These are phyloP conservation scores for Acrobasis suavella DNA, from an alignment of 2,888 invertebrate species.

Conservation along the genomic window DNA sequence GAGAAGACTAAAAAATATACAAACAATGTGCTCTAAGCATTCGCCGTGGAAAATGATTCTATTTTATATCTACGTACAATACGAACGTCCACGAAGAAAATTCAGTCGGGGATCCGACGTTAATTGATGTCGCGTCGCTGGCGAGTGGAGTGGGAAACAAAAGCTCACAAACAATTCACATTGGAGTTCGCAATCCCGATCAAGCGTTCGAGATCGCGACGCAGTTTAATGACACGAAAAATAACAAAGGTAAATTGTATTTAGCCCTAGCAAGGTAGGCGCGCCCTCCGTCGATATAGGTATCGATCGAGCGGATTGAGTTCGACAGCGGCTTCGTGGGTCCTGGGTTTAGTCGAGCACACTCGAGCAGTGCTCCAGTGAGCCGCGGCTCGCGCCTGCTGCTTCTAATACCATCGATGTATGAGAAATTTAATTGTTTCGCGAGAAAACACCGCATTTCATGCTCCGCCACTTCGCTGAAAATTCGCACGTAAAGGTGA, in stretches of 20 bases:
- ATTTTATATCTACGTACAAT: conserved; percentile 66
- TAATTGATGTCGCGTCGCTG: conserved; percentile 80
- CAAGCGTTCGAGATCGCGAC: conserved; percentile 79
- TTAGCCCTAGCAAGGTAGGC: conserved; percentile 73
- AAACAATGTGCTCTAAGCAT: conserved; percentile 42
- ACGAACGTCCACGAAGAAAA: conserved; percentile 69
- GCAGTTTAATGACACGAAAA: conserved; percentile 83
- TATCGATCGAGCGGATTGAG: conserved; percentile 65
- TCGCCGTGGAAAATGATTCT: conserved; percentile 56
- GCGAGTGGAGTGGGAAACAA: conserved; percentile 76
- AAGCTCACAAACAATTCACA: conserved; percentile 81
- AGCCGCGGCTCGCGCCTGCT: conserved; percentile 41
- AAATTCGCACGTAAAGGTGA: conserved; percentile 62
- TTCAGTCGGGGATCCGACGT: conserved; percentile 72
- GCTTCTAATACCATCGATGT: conserved; percentile 65
- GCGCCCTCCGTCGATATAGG: conserved; percentile 59
- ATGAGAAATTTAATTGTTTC: conserved; percentile 78
- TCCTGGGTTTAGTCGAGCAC: conserved; percentile 65
- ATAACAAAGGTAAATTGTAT: conserved; percentile 83
- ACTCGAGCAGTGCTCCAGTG: conserved; percentile 64
- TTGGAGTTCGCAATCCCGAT: conserved; percentile 79
- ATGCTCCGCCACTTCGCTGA: conserved; percentile 59
- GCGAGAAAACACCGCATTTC: conserved; percentile 67
- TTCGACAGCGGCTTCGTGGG: conserved; percentile 62
- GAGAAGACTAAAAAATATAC: conserved; percentile 34